Percentiles rank a stretch among this genome's conserved stretches.
Evolutionary conservation across 2,113 vertebrate genomes (phyloP).

Genomic region (Ptilonorhynchus violaceus): DNA sequence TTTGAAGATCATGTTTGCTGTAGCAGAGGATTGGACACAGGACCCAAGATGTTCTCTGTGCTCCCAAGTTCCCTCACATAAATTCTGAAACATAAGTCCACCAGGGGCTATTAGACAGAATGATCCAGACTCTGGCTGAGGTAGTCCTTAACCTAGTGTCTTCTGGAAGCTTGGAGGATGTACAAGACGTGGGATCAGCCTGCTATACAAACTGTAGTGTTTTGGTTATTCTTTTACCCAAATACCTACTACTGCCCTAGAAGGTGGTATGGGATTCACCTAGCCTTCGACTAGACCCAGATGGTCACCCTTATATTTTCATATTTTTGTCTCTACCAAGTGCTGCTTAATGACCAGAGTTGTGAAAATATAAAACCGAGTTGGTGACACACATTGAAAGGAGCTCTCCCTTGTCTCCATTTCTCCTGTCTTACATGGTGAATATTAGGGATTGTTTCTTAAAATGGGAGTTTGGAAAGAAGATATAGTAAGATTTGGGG

Average conservation of each 20-base stretch:
- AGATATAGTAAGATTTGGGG: not conserved
- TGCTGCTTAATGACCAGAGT: not conserved
- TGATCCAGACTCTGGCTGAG: not conserved
- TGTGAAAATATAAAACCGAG: not conserved
- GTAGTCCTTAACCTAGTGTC: not conserved
- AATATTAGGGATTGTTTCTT: not conserved
- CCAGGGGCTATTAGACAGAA: not conserved
- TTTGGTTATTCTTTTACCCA: not conserved
- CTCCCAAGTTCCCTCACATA: not conserved
- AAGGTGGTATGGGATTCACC: not conserved
- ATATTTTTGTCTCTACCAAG: not conserved
- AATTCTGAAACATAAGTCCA: not conserved
- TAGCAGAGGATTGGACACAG: not conserved
- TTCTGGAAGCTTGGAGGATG: not conserved
- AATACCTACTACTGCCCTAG: not conserved
- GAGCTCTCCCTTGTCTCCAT: not conserved
- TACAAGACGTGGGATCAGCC: not conserved
- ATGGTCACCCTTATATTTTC: not conserved
- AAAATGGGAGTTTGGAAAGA: not conserved
- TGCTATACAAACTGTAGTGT: not conserved
- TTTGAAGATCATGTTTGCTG: not conserved
- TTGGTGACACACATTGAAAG: not conserved
- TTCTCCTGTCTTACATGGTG: not conserved
- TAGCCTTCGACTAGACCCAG: not conserved
- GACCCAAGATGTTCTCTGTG: not conserved